Percentiles rank a stretch among this genome's conserved stretches.
These are phyloP conservation scores for Chydorus sphaericus DNA, from an alignment of 2,888 invertebrate species.

Conservation along the genomic window DNA sequence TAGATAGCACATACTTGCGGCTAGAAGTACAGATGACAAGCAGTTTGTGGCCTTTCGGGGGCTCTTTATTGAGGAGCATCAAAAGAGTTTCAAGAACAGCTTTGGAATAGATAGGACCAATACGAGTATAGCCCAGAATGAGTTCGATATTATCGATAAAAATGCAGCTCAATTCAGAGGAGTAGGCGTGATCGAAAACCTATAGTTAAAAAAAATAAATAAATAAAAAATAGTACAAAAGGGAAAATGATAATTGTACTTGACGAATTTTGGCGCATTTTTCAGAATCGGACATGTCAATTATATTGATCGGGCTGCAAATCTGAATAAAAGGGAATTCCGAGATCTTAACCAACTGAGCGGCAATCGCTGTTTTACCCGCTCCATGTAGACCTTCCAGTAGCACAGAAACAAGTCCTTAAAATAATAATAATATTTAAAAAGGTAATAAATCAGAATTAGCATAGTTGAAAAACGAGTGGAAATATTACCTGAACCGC, in stretches of 20 bases:
- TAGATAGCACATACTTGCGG: slow-evolving; percentile 43
- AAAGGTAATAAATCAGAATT: neutral
- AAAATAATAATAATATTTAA: neutral
- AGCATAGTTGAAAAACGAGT: neutral
- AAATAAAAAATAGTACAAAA: slow-evolving; percentile 1
- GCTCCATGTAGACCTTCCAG: slow-evolving; percentile 90
- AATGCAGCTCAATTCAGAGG: slow-evolving; percentile 88
- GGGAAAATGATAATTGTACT: slow-evolving; percentile 33
- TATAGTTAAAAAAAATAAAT: slow-evolving; percentile 27
- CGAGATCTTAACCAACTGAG: slow-evolving; percentile 83
- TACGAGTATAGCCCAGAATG: slow-evolving; percentile 89
- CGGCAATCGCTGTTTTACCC: slow-evolving; percentile 93
- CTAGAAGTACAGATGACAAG: slow-evolving; percentile 90
- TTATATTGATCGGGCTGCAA: slow-evolving; percentile 90
- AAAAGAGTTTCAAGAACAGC: slow-evolving; percentile 86
- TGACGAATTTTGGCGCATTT: slow-evolving; percentile 90
- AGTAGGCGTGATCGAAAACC: slow-evolving; percentile 98
- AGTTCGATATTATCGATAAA: slow-evolving; percentile 96
- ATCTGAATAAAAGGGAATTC: slow-evolving; percentile 98
- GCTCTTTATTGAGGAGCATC: slow-evolving; percentile 85
- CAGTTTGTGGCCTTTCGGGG: slow-evolving; percentile 82
- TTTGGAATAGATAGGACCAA: slow-evolving; percentile 96
- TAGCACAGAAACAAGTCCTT: slow-evolving; percentile 66
- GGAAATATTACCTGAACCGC: slow-evolving; percentile 46
- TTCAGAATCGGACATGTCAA: slow-evolving; percentile 87